Percentiles rank a stretch among this genome's conserved stretches.
phyloP scores from a whole-genome alignment of 2,888 invertebrate species.

The Gortyna flavago region DNA sequence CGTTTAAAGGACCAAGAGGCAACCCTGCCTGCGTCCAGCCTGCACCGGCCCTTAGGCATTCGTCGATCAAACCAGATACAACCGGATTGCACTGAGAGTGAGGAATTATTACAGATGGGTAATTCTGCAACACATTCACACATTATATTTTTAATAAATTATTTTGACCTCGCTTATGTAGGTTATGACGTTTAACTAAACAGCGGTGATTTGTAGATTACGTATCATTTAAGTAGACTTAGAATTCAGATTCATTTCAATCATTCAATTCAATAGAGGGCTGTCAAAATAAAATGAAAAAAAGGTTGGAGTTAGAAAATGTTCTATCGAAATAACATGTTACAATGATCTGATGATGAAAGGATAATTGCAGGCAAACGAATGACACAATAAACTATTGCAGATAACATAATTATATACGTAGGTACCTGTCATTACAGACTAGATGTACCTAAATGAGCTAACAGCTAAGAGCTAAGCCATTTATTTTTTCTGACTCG shows the following conservation, averaged over 20 bases:
- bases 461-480: neutral
- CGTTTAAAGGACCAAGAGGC: slow-evolving; percentile 3
- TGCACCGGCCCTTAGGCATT: slow-evolving; percentile 57
- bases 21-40: slow-evolving; percentile 34
- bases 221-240: neutral
- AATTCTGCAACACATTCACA: slow-evolving; percentile 55
- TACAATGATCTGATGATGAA: slow-evolving; percentile 20
- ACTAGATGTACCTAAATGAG: neutral
- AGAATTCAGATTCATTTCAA: neutral
- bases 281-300: neutral
- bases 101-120: slow-evolving; percentile 53
- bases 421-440: slow-evolving; percentile 6
- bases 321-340: neutral
- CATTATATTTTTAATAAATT: slow-evolving; percentile 23
- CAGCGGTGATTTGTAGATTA: neutral
- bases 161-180: slow-evolving; percentile 30
- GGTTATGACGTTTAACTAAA: slow-evolving; percentile 35
- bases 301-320: neutral
- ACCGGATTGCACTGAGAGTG: slow-evolving; percentile 67
- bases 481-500: neutral
- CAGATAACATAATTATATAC: slow-evolving; percentile 9
- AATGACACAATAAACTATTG: slow-evolving; percentile 22
- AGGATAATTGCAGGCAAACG: neutral
- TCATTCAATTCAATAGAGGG: neutral
- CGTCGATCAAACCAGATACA: slow-evolving; percentile 65